A percentile compares a stretch with the other conserved stretches of the same genome.
Conservation (phyloP, 30 jellyfish, hydroid and myxozoan genomes). For the Aurelia sp. region DNA sequence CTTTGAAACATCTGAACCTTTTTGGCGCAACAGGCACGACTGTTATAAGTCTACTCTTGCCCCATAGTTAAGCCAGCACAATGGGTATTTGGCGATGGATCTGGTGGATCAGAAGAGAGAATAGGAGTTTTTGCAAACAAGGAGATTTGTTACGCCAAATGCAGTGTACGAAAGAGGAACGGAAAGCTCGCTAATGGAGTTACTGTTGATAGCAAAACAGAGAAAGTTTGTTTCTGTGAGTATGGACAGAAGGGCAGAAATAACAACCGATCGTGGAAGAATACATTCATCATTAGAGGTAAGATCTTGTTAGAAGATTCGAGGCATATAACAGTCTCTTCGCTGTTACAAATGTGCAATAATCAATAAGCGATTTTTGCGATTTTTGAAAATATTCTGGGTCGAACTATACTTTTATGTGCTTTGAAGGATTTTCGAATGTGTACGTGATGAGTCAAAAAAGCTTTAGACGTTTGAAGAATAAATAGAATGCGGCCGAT, state of each 20-base stretch:
- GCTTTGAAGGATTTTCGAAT: too few species aligned
- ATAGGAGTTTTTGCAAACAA: slow-evolving; percentile 60
- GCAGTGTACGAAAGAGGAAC: slow-evolving; percentile 40
- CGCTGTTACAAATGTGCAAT: too few species aligned
- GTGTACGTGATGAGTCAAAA: too few species aligned
- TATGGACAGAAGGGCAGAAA: slow-evolving; percentile 64
- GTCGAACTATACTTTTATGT: too few species aligned
- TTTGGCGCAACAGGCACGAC: too few species aligned
- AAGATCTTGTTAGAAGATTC: neutral
- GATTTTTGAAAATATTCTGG: too few species aligned
- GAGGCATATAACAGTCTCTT: too few species aligned
- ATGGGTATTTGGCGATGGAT: slow-evolving; percentile 65
- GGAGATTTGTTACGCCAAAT: slow-evolving; percentile 56
- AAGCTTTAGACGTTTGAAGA: too few species aligned
- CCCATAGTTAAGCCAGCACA: slow-evolving; percentile 26
- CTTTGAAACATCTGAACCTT: too few species aligned
- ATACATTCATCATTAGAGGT: slow-evolving; percentile 60
- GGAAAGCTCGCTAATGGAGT: slow-evolving; percentile 74
- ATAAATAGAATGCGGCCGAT: too few species aligned
- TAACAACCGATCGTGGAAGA: slow-evolving; percentile 29
- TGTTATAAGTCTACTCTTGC: too few species aligned
- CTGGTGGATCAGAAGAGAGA: slow-evolving; percentile 66
- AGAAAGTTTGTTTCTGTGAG: slow-evolving; percentile 60
- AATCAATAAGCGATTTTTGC: too few species aligned
- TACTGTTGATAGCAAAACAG: slow-evolving; percentile 57